A percentile compares a stretch with the other conserved stretches of the same genome.
These are phyloP conservation scores for Sebastes schlegelii DNA, from an alignment of 2,113 vertebrate species.

Conservation along the genomic window DNA sequence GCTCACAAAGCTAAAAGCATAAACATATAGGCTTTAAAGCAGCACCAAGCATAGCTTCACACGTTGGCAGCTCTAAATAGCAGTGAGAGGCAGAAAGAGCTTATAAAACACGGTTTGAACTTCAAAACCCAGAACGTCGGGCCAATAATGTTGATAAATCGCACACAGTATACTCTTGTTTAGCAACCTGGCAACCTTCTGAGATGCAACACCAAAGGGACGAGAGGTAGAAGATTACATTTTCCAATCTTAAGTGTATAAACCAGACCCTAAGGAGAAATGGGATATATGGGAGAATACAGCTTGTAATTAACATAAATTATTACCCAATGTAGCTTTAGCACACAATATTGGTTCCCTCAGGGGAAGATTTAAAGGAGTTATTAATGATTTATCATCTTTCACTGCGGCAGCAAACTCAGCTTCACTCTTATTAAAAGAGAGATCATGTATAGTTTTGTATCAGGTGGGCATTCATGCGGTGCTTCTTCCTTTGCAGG, in stretches of 20 bases:
- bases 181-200: background rate
- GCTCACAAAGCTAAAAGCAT: conserved; percentile 16
- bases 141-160: background rate
- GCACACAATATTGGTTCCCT: conserved; percentile 2
- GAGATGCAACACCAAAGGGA: background rate
- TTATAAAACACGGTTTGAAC: conserved; percentile 34
- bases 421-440: conserved; percentile 8
- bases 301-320: conserved; percentile 27
- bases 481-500: conserved; percentile 6
- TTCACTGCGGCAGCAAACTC: conserved; percentile 17
- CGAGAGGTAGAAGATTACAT: background rate
- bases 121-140: conserved; percentile 12
- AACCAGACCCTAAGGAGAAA: conserved; percentile 16
- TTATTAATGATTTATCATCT: conserved; percentile 23
- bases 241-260: conserved; percentile 4
- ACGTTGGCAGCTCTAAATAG: conserved; percentile 44
- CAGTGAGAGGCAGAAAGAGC: conserved; percentile 11
- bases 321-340: background rate
- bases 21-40: conserved; percentile 48
- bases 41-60: conserved; percentile 48
- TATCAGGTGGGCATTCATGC: conserved; percentile 10
- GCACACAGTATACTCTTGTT: background rate
- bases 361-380: conserved; percentile 7
- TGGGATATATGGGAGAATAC: background rate
- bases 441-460: conserved; percentile 8